Percentiles rank a stretch among this genome's conserved stretches.
Conservation (phyloP, 1,140 invertebrate species). For the Telenomus remus region DNA sequence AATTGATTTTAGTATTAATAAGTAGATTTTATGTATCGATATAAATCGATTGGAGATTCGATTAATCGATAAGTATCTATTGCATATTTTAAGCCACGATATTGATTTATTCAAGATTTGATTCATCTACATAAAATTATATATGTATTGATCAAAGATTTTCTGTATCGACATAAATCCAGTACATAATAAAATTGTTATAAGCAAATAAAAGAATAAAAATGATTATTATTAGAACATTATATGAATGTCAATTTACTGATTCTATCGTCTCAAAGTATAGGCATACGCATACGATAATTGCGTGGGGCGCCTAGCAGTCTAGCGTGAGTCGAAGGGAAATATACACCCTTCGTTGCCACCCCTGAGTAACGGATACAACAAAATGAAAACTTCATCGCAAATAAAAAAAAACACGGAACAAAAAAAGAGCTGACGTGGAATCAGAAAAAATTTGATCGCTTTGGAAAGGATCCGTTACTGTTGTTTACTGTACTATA, state of each 20-base stretch:
- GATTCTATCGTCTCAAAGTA: conserved; percentile 9
- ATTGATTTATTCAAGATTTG: no score
- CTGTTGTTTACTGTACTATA: background rate
- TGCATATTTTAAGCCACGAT: no score
- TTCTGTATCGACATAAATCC: no score
- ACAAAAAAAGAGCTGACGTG: background rate
- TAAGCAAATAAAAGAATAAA: background rate
- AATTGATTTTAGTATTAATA: no score
- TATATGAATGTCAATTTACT: background rate
- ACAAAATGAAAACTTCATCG: conserved; percentile 39
- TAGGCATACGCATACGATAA: background rate
- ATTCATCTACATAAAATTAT: no score
- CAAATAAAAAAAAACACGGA: background rate
- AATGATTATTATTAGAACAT: background rate
- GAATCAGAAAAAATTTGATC: background rate
- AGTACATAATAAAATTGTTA: no score
- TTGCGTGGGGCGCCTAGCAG: conserved; percentile 65
- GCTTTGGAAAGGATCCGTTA: background rate
- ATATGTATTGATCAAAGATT: no score
- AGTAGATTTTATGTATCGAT: no score
- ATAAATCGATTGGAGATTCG: no score
- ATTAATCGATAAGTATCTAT: no score
- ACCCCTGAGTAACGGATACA: conserved; percentile 38
- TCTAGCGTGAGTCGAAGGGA: conserved; percentile 64
- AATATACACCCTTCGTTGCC: conserved; percentile 53